A percentile compares a stretch with the other conserved stretches of the same genome.
Conservation (phyloP, 92 coral and sea anemone species). For the Pocillopora grandis region DNA sequence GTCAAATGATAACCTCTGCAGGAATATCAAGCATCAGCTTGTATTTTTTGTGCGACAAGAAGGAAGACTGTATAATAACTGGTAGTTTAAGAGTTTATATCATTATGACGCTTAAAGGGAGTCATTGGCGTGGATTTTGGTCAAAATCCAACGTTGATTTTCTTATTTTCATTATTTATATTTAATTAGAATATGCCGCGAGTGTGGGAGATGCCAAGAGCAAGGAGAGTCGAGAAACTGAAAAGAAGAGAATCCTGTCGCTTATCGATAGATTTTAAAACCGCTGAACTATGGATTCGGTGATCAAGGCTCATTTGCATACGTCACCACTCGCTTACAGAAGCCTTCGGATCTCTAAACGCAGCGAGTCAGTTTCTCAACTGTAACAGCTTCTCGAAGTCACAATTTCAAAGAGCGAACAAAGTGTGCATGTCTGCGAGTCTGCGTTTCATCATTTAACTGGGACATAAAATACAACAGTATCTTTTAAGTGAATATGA, state of each 20-base stretch:
- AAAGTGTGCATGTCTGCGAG: too few relatives aligned
- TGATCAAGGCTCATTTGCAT: too few relatives aligned
- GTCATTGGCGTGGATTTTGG: background rate
- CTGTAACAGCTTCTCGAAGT: too few relatives aligned
- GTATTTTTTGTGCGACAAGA: background rate
- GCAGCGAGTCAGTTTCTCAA: too few relatives aligned
- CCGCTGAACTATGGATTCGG: background rate
- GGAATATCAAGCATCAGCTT: background rate
- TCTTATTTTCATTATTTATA: constrained; percentile 1
- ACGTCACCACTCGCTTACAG: background rate
- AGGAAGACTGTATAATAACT: background rate
- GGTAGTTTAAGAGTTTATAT: background rate
- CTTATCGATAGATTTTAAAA: constrained; percentile 87
- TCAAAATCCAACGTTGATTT: background rate
- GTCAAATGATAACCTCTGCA: too few relatives aligned
- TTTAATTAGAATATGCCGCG: constrained; percentile 89
- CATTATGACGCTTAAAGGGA: background rate
- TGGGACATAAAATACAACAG: too few relatives aligned
- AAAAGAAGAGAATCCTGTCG: constrained; percentile 92
- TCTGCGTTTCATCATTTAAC: too few relatives aligned
- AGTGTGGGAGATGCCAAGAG: constrained; percentile 99
- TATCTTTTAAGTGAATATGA: too few relatives aligned
- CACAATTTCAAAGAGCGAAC: too few relatives aligned
- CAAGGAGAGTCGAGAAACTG: constrained; percentile 93
- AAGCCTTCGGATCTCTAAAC: background rate